Percentiles rank a stretch among this genome's conserved stretches.
phyloP scores from a whole-genome alignment of 2,797 vertebrate species.

The Macropodus opercularis region DNA sequence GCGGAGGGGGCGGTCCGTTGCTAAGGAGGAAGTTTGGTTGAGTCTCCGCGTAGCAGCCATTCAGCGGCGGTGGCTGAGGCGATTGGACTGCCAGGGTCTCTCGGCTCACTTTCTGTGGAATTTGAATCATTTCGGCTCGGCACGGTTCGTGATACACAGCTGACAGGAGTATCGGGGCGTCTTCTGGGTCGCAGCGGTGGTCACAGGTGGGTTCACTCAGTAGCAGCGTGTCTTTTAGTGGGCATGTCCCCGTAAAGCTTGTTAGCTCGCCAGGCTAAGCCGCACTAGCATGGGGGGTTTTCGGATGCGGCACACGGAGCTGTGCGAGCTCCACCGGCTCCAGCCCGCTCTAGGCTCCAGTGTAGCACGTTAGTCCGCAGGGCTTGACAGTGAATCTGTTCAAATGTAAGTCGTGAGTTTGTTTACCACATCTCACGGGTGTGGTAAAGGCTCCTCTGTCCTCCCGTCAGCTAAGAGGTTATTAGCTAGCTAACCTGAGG shows the following conservation, averaged over 20 bases:
- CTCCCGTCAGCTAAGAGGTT: constrained; percentile 1
- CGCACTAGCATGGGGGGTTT: constrained; percentile 50
- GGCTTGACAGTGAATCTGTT: not conserved
- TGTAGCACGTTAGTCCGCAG: constrained; percentile 8
- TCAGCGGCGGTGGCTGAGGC: constrained; percentile 72
- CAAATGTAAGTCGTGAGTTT: not conserved
- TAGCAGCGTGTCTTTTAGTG: constrained; percentile 3
- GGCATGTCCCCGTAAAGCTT: constrained; percentile 12
- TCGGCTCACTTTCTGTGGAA: constrained; percentile 71
- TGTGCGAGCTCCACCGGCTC: constrained; percentile 39
- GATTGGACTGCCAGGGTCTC: constrained; percentile 62
- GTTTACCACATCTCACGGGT: not conserved
- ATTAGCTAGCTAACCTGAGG: constrained; percentile 31
- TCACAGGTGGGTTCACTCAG: constrained; percentile 68
- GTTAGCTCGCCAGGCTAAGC: constrained; percentile 70
- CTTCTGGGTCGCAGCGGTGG: constrained; percentile 65
- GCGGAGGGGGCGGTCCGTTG: constrained; percentile 78
- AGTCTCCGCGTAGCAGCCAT: constrained; percentile 69
- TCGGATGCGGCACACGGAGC: constrained; percentile 63
- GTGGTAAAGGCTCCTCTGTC: not conserved
- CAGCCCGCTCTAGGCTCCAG: constrained; percentile 1
- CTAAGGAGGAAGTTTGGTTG: constrained; percentile 82
- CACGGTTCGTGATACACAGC: constrained; percentile 46
- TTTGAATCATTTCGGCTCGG: constrained; percentile 68
- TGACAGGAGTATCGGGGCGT: constrained; percentile 46